Base-by-base conservation (phyloP, 2,113 vertebrate species). In the Montifringilla adamsi region DNA sequence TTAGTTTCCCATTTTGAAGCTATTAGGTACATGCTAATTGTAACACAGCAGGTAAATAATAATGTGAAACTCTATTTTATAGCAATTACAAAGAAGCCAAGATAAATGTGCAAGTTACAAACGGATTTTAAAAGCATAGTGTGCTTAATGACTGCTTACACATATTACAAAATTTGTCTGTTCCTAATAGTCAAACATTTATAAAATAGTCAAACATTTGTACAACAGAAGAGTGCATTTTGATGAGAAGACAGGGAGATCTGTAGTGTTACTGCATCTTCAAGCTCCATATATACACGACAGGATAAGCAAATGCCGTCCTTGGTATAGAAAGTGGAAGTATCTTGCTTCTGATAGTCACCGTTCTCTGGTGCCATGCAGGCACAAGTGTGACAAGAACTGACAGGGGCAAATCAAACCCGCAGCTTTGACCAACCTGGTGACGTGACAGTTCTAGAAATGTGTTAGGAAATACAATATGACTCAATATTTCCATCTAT, bases 11-110 rank as follows among this genome's bases (percentile, higher is more conserved):
- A 77, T 90, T 93, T 77, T 49, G 75, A 81, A 93, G 52, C 64
- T 53, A 56, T 77, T 81, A 78, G 18, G 49, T 73, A 52, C 27
- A 43, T 27, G 23, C 27, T 88, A 88, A 92, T 93, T 95, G 68
- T 74, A 93, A 76, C 68, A 78, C 67, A 88, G 82, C 79, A 88
- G 93, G 87, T 95, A 90, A 87, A 93, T 68, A 95, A 92, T 82
- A 84, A 82, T 63, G 46, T 93, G 63, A 83, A 89, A 67, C 31
- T 58, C 58, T 77, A 62, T 91, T 95, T 95, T 50, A 70, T 41
- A 55, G 46, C 52, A 80, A 83, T 91, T 88, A 80, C 39, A 81
- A 80, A 43, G 67, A 80, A 93, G 13, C 17, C 19, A 56, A 85
- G 35, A 79, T 44, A 84, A 79, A 93, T 37, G 2, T 83, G 46